These are phyloP conservation scores for Platynereis dumerilii DNA, from an alignment of 2,888 invertebrate species.

Conservation along the genomic window DNA sequence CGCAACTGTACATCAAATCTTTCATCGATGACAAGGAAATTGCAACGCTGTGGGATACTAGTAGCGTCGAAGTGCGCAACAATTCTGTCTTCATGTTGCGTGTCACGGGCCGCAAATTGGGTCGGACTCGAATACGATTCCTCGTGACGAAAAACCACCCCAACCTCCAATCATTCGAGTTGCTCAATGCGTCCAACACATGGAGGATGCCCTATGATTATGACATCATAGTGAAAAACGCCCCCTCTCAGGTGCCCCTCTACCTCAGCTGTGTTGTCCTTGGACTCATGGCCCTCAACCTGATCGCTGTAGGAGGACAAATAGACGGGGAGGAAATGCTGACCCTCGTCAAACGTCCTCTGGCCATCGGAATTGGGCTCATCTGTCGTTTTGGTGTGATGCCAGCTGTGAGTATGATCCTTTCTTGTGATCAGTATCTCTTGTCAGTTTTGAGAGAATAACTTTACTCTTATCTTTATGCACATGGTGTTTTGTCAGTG, in stretches of 20 bases:
- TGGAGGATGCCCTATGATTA: constrained; percentile 29
- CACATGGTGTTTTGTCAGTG: background rate
- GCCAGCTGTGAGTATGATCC: constrained; percentile 32
- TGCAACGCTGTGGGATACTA: background rate
- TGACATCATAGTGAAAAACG: constrained; percentile 22
- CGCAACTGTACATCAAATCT: background rate
- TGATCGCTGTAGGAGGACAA: constrained; percentile 32
- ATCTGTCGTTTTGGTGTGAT: constrained; percentile 29
- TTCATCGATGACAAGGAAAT: background rate
- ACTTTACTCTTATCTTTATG: background rate
- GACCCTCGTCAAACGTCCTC: constrained; percentile 25
- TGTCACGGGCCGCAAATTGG: constrained; percentile 21
- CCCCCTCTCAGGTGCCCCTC: constrained; percentile 3
- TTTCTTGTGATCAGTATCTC: background rate
- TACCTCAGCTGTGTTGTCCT: constrained; percentile 25
- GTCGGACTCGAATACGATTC: constrained; percentile 27
- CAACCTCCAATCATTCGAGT: background rate
- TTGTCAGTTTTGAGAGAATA: background rate
- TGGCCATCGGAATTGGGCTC: constrained; percentile 23
- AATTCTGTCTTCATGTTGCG: constrained; percentile 5
- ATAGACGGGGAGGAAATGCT: constrained; percentile 26
- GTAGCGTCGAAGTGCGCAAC: background rate
- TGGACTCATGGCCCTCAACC: constrained; percentile 27
- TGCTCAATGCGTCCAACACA: constrained; percentile 12
- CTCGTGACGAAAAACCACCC: constrained; percentile 15